Evolutionary conservation across 1,140 invertebrate species (phyloP).

Genomic region (Laodelphax striatellus): DNA sequence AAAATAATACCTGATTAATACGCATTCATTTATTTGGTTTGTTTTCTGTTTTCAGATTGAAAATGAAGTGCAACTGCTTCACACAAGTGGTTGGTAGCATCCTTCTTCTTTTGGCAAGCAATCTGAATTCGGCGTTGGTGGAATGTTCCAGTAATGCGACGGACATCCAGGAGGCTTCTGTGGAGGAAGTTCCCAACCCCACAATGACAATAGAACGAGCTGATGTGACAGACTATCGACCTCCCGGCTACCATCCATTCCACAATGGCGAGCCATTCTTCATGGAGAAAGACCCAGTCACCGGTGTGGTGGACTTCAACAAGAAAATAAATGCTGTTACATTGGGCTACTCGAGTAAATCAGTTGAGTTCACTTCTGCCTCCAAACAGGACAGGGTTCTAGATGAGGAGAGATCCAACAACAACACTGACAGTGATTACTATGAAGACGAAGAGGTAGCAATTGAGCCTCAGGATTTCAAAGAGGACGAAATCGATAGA

Average conservation of each 20-base stretch:
- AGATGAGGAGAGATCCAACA: neutral
- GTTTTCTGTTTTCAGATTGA: too few species aligned
- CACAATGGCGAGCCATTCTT: conserved; percentile 59
- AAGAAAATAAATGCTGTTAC: conserved; percentile 20
- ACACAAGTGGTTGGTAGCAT: too few species aligned
- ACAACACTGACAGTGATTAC: conserved; percentile 10
- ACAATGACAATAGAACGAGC: conserved; percentile 19
- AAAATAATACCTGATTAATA: too few species aligned
- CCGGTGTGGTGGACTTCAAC: conserved; percentile 34
- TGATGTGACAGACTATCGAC: conserved; percentile 5
- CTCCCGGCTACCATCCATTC: conserved; percentile 36
- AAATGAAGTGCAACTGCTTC: too few species aligned
- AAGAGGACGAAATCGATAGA: conserved; percentile 31
- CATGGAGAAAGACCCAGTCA: conserved; percentile 51
- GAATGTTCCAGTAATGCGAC: neutral
- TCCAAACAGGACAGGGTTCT: conserved; percentile 10
- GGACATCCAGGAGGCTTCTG: conserved; percentile 10
- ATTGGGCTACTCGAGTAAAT: conserved; percentile 1
- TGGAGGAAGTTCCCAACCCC: conserved; percentile 19
- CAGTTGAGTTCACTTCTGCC: conserved; percentile 2
- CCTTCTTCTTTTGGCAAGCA: too few species aligned
- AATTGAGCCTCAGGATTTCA: conserved; percentile 23
- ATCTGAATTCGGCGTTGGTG: too few species aligned
- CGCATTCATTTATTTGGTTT: too few species aligned
- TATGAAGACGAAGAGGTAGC: conserved; percentile 19